Percentiles rank a stretch among this genome's conserved stretches.
Evolutionary conservation across 2,797 vertebrate species (phyloP).

Genomic region (Pangasius larnaudii): DNA sequence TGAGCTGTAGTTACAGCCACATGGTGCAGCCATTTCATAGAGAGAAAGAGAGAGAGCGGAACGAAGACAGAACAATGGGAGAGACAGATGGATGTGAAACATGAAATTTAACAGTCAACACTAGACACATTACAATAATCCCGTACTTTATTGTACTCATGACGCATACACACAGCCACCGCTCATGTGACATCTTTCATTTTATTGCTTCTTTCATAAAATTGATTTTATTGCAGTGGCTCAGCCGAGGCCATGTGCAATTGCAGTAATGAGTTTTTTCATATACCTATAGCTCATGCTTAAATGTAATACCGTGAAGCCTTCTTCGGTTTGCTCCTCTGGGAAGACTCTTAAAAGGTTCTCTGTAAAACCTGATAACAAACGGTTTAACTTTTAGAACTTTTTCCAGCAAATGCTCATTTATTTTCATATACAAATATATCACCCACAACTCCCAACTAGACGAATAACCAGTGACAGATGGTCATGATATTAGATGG

Average conservation of each 20-base stretch:
- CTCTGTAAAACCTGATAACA: not conserved
- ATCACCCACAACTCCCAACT: not conserved
- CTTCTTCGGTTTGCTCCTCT: not conserved
- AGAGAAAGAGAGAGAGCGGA: constrained; percentile 36
- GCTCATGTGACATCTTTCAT: not conserved
- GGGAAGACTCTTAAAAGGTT: not conserved
- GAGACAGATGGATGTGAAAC: not conserved
- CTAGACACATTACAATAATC: not conserved
- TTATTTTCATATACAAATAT: not conserved
- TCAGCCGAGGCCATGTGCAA: not conserved
- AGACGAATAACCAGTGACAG: not conserved
- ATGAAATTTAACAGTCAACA: not conserved
- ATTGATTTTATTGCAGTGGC: not conserved
- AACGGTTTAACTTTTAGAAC: not conserved
- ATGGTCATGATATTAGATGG: not conserved
- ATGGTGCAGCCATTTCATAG: constrained; percentile 37
- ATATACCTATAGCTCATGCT: not conserved
- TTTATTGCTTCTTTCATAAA: constrained; percentile 2
- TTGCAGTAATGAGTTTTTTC: not conserved
- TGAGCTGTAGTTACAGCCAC: constrained; percentile 13
- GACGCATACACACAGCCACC: constrained; percentile 9
- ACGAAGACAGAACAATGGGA: not conserved
- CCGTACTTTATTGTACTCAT: too few relatives aligned
- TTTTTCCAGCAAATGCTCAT: not conserved
- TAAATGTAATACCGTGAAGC: not conserved